Conservation (phyloP, 2,113 vertebrate species). For the Pyrgilauda ruficollis region DNA sequence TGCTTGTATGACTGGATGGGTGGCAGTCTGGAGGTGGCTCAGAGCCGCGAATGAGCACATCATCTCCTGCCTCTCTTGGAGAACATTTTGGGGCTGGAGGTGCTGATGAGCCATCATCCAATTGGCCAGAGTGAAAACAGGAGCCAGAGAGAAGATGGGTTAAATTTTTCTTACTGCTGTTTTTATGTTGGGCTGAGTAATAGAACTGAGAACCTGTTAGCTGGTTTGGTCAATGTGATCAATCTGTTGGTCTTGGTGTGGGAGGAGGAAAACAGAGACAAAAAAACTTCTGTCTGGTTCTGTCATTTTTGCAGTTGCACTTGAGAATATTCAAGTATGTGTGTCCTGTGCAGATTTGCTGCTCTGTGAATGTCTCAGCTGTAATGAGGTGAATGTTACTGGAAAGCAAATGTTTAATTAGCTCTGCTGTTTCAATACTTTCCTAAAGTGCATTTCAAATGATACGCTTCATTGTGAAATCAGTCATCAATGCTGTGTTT, state of each 20-base stretch:
- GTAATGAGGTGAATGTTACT: not conserved
- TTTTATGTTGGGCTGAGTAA: not conserved
- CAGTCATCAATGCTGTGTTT: not conserved
- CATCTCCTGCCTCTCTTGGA: not conserved
- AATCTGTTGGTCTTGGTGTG: not conserved
- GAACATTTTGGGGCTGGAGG: not conserved
- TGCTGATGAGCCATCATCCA: not conserved
- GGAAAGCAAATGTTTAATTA: constrained; percentile 38
- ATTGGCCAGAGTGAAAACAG: not conserved
- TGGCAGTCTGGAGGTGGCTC: not conserved
- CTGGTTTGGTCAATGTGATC: not conserved
- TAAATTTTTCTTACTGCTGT: not conserved
- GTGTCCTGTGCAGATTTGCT: not conserved
- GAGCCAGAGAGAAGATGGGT: not conserved
- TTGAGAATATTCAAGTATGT: not conserved
- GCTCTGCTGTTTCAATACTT: not conserved
- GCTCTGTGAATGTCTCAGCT: not conserved
- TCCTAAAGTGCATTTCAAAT: constrained; percentile 17
- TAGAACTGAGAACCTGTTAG: not conserved
- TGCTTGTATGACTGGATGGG: fast-evolving
- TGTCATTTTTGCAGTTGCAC: not conserved
- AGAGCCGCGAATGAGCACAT: not conserved
- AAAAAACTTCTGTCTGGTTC: not conserved
- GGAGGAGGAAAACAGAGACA: not conserved
- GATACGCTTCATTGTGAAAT: not conserved